Evolutionary conservation across 2,797 vertebrate species (phyloP).

Genomic region (Tapera naevia): DNA sequence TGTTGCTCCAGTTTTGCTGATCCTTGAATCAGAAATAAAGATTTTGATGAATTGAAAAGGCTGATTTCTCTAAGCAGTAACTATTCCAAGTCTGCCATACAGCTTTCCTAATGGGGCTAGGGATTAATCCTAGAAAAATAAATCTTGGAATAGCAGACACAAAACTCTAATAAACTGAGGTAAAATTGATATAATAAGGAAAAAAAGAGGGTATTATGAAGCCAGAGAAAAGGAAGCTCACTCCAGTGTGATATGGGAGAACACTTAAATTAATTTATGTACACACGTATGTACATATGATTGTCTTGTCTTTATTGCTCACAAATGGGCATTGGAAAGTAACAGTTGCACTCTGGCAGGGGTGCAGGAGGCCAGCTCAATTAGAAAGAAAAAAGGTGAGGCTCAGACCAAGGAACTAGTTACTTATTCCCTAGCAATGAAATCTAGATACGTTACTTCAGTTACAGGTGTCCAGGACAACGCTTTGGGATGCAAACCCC

Average conservation of each 20-base stretch:
- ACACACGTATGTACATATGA: rapidly evolving
- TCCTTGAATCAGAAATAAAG: neutral
- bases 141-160: constrained; percentile 50
- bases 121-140: constrained; percentile 69
- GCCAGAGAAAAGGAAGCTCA: neutral
- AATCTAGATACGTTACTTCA: neutral
- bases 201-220: neutral
- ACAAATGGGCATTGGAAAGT: neutral
- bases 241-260: neutral
- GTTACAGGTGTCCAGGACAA: rapidly evolving
- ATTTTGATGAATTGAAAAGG: neutral
- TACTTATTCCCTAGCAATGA: rapidly evolving
- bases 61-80: constrained; percentile 23
- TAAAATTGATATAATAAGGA: constrained; percentile 2
- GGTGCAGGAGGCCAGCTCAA: neutral
- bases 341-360: neutral
- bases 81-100: constrained; percentile 39
- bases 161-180: constrained; percentile 42
- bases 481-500: neutral
- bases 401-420: neutral
- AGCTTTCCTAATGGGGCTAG: constrained; percentile 24
- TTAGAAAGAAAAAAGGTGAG: neutral
- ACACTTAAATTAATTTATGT: neutral
- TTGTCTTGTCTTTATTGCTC: neutral
- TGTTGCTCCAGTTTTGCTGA: neutral